These are phyloP conservation scores for Stenoptilia bipunctidactyla DNA, from an alignment of 2,888 invertebrate genomes.

Conservation along the genomic window DNA sequence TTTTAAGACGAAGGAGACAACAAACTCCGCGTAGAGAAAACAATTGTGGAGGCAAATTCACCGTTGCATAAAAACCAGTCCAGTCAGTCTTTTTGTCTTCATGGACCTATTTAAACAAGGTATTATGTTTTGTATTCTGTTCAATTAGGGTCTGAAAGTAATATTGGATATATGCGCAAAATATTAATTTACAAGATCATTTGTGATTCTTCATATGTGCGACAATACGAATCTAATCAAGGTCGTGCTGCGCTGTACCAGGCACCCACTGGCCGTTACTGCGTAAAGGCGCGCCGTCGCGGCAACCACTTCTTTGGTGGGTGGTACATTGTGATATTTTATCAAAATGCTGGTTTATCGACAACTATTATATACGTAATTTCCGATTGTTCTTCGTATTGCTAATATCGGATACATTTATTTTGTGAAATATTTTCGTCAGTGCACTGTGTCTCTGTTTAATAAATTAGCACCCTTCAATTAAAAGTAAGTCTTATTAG, in stretches of 20 bases:
- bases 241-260: slow-evolving; percentile 57
- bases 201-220: background rate
- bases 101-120: slow-evolving; percentile 48
- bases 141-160: no score
- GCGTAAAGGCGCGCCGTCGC: slow-evolving; percentile 6
- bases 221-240: slow-evolving; percentile 30
- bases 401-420: no score
- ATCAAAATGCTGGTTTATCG: background rate
- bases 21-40: no score
- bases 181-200: no score
- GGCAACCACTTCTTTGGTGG: slow-evolving; percentile 7
- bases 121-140: no score
- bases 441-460: no score
- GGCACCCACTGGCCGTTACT: slow-evolving; percentile 29
- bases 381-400: no score
- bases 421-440: no score
- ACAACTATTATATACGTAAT: background rate
- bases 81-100: slow-evolving; percentile 1
- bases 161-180: no score
- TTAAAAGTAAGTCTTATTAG: no score
- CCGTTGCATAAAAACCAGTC: background rate
- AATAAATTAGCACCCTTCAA: no score
- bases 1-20: no score
- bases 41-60: background rate
- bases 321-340: slow-evolving; percentile 7